phyloP scores from a whole-genome alignment of 2,797 vertebrate species.

The Pteronotus mesoamericanus region DNA sequence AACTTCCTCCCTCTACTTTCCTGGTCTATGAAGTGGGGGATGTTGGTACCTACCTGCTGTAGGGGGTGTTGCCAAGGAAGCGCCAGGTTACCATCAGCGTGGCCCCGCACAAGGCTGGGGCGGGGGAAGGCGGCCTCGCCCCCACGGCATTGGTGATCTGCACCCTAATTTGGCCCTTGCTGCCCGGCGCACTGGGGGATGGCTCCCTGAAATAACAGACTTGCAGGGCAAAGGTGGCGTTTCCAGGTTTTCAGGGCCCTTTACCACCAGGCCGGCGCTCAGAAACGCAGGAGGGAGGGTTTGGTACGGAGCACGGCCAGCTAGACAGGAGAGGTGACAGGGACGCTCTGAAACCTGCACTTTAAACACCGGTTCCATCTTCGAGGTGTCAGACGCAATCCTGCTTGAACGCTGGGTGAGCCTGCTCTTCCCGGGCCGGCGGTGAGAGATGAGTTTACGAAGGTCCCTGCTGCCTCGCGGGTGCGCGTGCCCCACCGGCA shows the following conservation, averaged over 20 bases:
- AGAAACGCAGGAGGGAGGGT: fast-evolving
- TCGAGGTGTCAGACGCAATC: fast-evolving
- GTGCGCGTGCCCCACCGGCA: fast-evolving
- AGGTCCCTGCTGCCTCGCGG: fast-evolving
- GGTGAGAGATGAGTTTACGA: fast-evolving
- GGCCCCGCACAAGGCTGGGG: background rate
- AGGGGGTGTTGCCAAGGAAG: background rate
- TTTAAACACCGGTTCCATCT: fast-evolving
- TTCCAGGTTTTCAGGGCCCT: background rate
- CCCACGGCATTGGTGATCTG: fast-evolving
- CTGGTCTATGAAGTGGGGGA: background rate
- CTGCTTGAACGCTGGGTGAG: fast-evolving
- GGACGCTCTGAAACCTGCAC: fast-evolving
- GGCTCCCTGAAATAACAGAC: fast-evolving
- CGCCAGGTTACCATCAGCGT: background rate
- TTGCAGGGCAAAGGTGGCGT: background rate
- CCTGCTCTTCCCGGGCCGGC: fast-evolving
- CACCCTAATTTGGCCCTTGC: no score
- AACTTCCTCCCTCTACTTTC: background rate
- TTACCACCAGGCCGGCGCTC: fast-evolving
- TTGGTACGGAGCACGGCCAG: fast-evolving
- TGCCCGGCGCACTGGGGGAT: background rate
- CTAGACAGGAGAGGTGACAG: fast-evolving
- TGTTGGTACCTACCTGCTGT: background rate
- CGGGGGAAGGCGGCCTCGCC: fast-evolving